These are phyloP conservation scores for Andrena praecox DNA, from an alignment of 2,888 invertebrate genomes.

Conservation along the genomic window DNA sequence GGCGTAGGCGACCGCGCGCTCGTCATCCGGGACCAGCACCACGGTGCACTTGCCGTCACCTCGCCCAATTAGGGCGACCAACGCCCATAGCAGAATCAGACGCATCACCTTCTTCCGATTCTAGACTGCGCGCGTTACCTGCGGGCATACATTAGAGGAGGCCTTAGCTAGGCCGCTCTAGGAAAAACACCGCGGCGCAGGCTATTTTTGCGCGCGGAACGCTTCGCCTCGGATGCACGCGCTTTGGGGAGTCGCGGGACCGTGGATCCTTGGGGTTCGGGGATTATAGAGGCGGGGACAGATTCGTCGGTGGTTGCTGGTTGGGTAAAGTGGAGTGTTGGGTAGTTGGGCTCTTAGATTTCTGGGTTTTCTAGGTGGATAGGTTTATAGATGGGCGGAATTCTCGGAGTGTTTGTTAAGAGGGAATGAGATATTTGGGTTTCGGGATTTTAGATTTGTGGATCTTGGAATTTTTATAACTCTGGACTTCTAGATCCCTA, in stretches of 20 bases:
- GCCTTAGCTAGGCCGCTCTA: background rate
- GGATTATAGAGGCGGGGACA: too few species aligned
- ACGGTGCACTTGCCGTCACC: constrained; percentile 73
- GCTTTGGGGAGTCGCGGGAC: too few species aligned
- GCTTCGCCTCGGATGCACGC: background rate
- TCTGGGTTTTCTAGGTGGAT: too few species aligned
- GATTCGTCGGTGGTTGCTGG: too few species aligned
- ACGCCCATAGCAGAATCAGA: constrained; percentile 69
- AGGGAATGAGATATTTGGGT: too few species aligned
- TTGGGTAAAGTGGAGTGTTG: too few species aligned
- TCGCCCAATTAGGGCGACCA: constrained; percentile 70
- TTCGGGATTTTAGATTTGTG: too few species aligned
- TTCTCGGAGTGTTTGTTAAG: too few species aligned
- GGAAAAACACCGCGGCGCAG: background rate
- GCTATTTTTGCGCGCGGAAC: background rate
- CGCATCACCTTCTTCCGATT: constrained; percentile 49
- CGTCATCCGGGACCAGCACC: constrained; percentile 65
- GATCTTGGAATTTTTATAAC: too few species aligned
- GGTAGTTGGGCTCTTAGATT: too few species aligned
- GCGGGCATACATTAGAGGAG: background rate
- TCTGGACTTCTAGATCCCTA: background rate
- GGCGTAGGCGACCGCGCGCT: constrained; percentile 75
- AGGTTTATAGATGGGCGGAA: too few species aligned
- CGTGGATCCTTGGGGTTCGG: too few species aligned
- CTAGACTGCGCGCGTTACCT: constrained; percentile 40